A percentile compares a stretch with the other conserved stretches of the same genome.
Evolutionary conservation across 2,113 vertebrate genomes (phyloP).

Genomic region (Poeciliopsis prolifica): DNA sequence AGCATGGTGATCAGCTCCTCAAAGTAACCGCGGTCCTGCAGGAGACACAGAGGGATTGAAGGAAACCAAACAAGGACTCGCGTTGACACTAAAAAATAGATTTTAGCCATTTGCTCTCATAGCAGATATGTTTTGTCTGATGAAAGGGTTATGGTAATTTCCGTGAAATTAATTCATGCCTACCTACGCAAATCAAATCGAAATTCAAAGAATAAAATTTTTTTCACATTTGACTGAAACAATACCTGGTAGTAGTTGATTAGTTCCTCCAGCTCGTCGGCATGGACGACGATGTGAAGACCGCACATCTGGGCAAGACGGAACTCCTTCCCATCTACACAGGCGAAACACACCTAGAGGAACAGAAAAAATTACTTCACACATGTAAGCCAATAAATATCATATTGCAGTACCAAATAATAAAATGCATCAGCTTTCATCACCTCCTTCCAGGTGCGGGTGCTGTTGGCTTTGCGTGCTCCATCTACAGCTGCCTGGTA

Average conservation of each 20-base stretch:
- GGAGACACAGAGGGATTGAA: constrained; percentile 2
- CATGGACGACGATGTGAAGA: constrained; percentile 97
- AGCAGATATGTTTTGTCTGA: background rate
- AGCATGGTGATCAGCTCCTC: constrained; percentile 99
- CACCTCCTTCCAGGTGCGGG: constrained; percentile 99
- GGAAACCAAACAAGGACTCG: background rate
- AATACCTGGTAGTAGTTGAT: constrained; percentile 98
- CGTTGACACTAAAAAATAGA: background rate
- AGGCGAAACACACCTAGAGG: constrained; percentile 95
- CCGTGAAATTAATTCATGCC: background rate
- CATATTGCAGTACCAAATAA: background rate
- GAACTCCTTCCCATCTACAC: constrained; percentile 98
- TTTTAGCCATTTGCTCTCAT: background rate
- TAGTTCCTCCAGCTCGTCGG: constrained; percentile 97
- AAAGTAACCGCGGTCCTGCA: constrained; percentile 96
- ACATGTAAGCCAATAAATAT: background rate
- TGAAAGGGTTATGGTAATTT: background rate
- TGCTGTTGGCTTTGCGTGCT: constrained; percentile 98
- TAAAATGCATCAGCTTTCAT: background rate
- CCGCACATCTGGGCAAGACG: constrained; percentile 98
- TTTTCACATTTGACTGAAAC: background rate
- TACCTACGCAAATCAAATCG: background rate
- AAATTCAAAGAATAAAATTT: background rate
- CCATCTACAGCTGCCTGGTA: constrained; percentile 98
- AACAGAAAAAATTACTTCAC: constrained; percentile 1